These are phyloP conservation scores for Perodicticus potto DNA, from an alignment of 2,797 vertebrate genomes.

Conservation along the genomic window DNA sequence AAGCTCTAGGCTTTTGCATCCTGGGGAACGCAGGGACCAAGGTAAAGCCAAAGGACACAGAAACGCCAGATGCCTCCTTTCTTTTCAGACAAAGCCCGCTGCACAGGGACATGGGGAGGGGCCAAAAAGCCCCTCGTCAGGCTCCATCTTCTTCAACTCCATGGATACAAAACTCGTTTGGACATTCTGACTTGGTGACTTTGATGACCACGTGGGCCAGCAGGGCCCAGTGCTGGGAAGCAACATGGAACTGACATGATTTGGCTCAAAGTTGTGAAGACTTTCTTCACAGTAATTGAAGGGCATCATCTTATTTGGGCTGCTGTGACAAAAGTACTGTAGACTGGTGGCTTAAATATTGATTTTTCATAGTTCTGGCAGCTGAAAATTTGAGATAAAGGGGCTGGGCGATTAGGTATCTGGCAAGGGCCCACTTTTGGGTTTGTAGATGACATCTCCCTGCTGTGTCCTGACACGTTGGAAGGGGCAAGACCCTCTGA, in stretches of 20 bases:
- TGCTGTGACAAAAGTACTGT: neutral
- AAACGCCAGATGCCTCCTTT: neutral
- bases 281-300: neutral
- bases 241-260: too few species aligned
- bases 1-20: neutral
- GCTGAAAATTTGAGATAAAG: too few species aligned
- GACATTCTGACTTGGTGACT: neutral
- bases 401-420: neutral
- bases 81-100: neutral
- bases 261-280: neutral
- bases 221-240: accelerated
- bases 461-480: neutral
- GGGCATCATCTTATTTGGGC: neutral
- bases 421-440: neutral
- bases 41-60: neutral
- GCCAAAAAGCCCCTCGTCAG: neutral
- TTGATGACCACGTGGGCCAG: accelerated
- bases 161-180: neutral
- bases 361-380: neutral
- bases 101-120: neutral
- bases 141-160: neutral
- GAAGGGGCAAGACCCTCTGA: neutral
- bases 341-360: neutral
- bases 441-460: too few species aligned
- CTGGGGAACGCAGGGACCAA: neutral